Conservation (phyloP, 2,113 vertebrate genomes). For the Phyllostomus discolor region DNA sequence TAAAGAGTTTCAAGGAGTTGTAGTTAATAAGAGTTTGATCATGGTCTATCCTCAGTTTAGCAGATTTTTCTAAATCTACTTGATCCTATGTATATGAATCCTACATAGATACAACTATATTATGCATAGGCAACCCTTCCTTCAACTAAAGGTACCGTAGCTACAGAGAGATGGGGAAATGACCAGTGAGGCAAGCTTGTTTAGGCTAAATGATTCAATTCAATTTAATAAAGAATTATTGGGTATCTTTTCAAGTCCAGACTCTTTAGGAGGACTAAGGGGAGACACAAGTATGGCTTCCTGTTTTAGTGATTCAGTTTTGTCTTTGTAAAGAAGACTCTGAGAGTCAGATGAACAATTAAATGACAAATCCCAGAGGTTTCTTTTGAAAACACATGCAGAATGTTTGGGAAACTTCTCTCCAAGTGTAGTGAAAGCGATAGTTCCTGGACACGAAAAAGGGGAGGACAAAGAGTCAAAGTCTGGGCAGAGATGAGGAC, state of each 20-base stretch:
- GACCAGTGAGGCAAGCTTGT: background rate
- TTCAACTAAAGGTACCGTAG: background rate
- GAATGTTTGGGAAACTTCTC: background rate
- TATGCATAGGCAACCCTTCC: background rate
- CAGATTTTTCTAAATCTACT: background rate
- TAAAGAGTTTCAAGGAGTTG: background rate
- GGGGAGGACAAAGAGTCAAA: background rate
- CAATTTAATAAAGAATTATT: background rate
- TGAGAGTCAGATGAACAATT: background rate
- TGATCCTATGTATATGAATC: background rate
- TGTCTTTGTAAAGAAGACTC: background rate
- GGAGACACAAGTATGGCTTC: background rate
- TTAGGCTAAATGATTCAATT: background rate
- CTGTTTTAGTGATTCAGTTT: background rate
- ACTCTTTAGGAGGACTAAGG: background rate
- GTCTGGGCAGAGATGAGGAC: background rate
- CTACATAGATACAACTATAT: background rate
- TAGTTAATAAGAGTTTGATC: background rate
- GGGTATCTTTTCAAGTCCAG: background rate
- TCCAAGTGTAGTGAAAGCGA: background rate
- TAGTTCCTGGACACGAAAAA: background rate
- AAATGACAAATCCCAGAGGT: background rate
- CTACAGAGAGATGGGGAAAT: background rate
- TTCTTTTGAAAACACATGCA: conserved; percentile 11
- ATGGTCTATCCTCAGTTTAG: background rate